Base-by-base conservation (phyloP, 2,888 invertebrate genomes). In the Uropetala carovei region DNA sequence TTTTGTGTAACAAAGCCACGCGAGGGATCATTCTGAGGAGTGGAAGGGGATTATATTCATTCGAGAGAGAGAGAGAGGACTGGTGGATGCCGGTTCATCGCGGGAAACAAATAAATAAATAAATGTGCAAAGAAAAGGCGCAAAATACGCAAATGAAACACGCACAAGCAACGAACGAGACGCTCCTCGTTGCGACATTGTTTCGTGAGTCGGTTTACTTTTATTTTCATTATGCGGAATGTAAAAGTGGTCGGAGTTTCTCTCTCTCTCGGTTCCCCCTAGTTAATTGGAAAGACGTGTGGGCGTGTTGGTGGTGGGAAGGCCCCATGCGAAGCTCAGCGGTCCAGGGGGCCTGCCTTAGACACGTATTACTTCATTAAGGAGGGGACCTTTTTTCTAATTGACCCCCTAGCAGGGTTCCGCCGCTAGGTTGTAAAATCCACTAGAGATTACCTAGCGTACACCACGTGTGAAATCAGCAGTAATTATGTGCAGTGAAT, bases 291-390 rank as follows among this genome's bases (percentile, higher is more conserved):
- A 27, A 27, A 27, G 75, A 27, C 75, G 75, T 75, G 75, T 75
- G 75, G 75, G 75, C 75, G 75, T 22, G 75, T 75, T 75, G 18
- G 43, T 22, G 68, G 68, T 68, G 68, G 68, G 22, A 13, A 27
- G 75, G 75, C 22, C 75, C 75, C 75, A 75, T 22, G 75, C 75
- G 75, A 22, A 27, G 75, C 75, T 75, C 18, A 11, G 22, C 75
- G 75, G 75, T 75, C 75, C 75, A 75, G 75, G 75, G 75, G 75
- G 75, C 75, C 68, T 22, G 68, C 68, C 68, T 68, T 22, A 22
- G 68, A 68, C 68, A 68, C 68, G 75, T 27, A 75, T 75, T 75
- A 75, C 75, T 75, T 75, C 75, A 75, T 75, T 75, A 75, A 27
- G 22, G 75, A 75, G 22, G 9, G 68, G 68, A n/a, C 68, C 75